phyloP scores from a whole-genome alignment of 2,888 invertebrate genomes.

The Hypena proboscidalis region DNA sequence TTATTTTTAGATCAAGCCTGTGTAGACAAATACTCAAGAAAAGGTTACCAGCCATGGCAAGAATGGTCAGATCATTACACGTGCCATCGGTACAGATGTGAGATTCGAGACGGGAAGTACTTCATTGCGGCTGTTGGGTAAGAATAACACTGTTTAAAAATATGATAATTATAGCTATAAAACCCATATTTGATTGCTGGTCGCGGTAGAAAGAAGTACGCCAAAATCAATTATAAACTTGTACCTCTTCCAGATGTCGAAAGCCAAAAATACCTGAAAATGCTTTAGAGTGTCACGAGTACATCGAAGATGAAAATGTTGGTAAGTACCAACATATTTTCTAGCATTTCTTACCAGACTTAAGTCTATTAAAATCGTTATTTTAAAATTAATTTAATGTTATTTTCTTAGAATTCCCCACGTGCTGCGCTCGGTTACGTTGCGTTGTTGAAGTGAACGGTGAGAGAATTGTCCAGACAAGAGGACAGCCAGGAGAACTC shows the following conservation, averaged over 20 bases:
- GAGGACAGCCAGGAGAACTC: slow-evolving; percentile 79
- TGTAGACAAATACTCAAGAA: slow-evolving; percentile 81
- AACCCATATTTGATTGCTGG: too few relatives aligned
- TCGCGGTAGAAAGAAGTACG: too few relatives aligned
- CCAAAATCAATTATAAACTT: not conserved
- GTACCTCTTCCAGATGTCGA: slow-evolving; percentile 63
- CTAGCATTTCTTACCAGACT: too few relatives aligned
- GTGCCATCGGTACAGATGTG: slow-evolving; percentile 78
- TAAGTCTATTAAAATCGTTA: not conserved
- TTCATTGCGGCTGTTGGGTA: slow-evolving; percentile 82
- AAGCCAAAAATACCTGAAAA: slow-evolving; percentile 82
- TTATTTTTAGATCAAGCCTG: slow-evolving; percentile 73
- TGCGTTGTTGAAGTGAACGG: slow-evolving; percentile 80
- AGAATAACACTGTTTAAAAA: not conserved
- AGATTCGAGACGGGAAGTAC: slow-evolving; percentile 79
- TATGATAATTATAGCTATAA: too few relatives aligned
- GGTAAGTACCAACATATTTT: slow-evolving; percentile 54
- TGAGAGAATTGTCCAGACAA: slow-evolving; percentile 77
- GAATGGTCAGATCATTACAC: slow-evolving; percentile 83
- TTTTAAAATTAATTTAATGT: not conserved
- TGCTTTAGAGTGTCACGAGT: slow-evolving; percentile 79
- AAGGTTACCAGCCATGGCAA: slow-evolving; percentile 82
- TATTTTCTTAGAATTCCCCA: slow-evolving; percentile 69
- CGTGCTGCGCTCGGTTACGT: slow-evolving; percentile 75
- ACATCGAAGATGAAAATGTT: slow-evolving; percentile 81